Base-by-base conservation (phyloP, 2,113 vertebrate genomes). In the Ceratotherium simum region DNA sequence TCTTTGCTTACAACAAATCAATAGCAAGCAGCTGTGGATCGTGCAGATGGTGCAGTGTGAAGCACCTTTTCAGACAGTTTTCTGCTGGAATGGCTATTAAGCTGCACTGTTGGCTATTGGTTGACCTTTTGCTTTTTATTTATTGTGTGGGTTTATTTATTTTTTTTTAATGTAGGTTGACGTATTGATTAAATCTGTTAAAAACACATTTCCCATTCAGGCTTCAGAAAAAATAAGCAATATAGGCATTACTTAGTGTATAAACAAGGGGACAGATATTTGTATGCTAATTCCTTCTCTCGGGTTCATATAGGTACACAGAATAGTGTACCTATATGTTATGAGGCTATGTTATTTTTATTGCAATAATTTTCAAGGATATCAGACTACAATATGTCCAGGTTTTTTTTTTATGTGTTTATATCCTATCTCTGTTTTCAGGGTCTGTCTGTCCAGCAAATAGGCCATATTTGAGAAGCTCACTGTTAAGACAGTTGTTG, bases 1-100 rank as follows among this genome's bases (percentile, higher is more conserved):
- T 89, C 84, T 98, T 98, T 97, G 91, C 90, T 72, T 97, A 90
- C 95, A 97, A 83, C 97, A 98, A 86, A 98, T 98, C 97, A 95
- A 96, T 98, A 97, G 51, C 18, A 58, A 96, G 65, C 87, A 90
- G 90, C 94, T 96, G 54, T 93, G 97, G 95, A 67, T 97, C 46
- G 39, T 97, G 69, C 88, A 94, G 96, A 97, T 72, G 76, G 73
- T 27, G 83, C 86, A 82, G 96, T 98, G 94, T 89, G 97, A 98
- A 97, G 64, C 21, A 11, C 51, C 72, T 97, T 98, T 98, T 96
- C 94, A 98, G 97, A 95, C 27, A 91, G 62, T 29, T 97, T 96
- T 97, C 88, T 96, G 48, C 95, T 97, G 60, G 94, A 98, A 95
- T 90, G 96, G 36, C 93, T 97, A 58, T 98, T 98, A 97, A 98